A percentile compares a stretch with the other conserved stretches of the same genome.
Conservation (phyloP, 2,888 invertebrate species). For the Darwinula stevensoni region DNA sequence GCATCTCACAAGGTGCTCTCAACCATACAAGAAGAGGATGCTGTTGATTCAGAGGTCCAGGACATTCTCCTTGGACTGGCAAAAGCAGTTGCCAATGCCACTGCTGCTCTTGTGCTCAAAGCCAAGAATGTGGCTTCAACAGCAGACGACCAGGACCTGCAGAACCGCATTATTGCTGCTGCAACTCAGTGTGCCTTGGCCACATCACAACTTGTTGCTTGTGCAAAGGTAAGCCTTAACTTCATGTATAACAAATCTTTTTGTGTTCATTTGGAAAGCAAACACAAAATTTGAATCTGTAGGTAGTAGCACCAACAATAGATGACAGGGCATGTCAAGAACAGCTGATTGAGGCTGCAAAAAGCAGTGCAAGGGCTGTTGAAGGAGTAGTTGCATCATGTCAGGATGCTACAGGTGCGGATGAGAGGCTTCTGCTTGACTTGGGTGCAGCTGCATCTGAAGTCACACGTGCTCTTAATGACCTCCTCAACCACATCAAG, state of each 20-base stretch:
- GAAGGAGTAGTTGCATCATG: conserved; percentile 58
- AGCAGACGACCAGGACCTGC: conserved; percentile 46
- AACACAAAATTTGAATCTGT: conserved; percentile 8
- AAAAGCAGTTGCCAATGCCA: conserved; percentile 91
- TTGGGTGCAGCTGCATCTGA: conserved; percentile 55
- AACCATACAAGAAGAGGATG: conserved; percentile 66
- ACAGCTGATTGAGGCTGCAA: conserved; percentile 67
- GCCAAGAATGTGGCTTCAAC: conserved; percentile 80
- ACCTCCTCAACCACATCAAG: conserved; percentile 66
- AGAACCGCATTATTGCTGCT: conserved; percentile 61
- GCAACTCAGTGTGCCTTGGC: conserved; percentile 91
- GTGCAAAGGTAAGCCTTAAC: conserved; percentile 45
- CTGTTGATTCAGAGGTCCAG: conserved; percentile 36
- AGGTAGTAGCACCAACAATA: conserved; percentile 29
- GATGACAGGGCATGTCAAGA: conserved; percentile 32
- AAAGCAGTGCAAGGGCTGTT: conserved; percentile 72
- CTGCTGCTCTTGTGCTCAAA: conserved; percentile 77
- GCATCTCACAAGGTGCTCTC: conserved; percentile 76
- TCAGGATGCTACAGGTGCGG: conserved; percentile 30
- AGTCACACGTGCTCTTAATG: conserved; percentile 60
- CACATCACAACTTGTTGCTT: conserved; percentile 88
- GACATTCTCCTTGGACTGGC: conserved; percentile 77
- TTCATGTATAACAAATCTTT: too few relatives aligned
- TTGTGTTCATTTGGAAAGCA: too few relatives aligned
- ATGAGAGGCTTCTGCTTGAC: conserved; percentile 32